Evolutionary conservation across 2,888 invertebrate species (phyloP).

Genomic region (Bedellia somnulentella): DNA sequence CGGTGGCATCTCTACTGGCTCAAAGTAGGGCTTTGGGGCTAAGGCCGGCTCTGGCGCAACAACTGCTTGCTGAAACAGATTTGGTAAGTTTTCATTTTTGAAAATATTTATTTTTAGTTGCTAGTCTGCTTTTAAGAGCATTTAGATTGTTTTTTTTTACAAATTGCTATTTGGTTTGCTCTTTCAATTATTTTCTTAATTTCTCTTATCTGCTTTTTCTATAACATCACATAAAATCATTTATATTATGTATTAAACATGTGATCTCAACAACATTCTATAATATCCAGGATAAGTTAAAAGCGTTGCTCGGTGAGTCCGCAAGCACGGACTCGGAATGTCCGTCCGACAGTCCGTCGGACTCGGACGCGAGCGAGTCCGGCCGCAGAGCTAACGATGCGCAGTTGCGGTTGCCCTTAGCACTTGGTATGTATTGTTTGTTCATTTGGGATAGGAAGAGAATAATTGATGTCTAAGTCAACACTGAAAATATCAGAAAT

Average conservation of each 20-base stretch:
- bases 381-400: slow-evolving; percentile 29
- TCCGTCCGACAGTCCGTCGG: slow-evolving; percentile 48
- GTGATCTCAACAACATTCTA: too few species aligned
- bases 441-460: too few species aligned
- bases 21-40: slow-evolving; percentile 83
- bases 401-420: slow-evolving; percentile 34
- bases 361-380: slow-evolving; percentile 41
- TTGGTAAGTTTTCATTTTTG: slow-evolving; percentile 36
- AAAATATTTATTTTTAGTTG: too few species aligned
- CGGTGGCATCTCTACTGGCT: slow-evolving; percentile 84
- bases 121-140: too few species aligned
- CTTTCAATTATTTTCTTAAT: too few species aligned
- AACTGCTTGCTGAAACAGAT: slow-evolving; percentile 58
- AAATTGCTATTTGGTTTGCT: too few species aligned
- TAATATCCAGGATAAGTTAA: slow-evolving; percentile 50
- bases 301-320: slow-evolving; percentile 40
- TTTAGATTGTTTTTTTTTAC: too few species aligned
- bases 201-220: too few species aligned
- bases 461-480: too few species aligned
- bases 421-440: slow-evolving; percentile 23
- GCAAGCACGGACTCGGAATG: slow-evolving; percentile 49
- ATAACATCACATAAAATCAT: too few species aligned
- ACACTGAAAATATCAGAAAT: too few species aligned
- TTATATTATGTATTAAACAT: too few species aligned
- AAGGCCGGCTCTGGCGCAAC: slow-evolving; percentile 76